These are phyloP conservation scores for Salmo trutta DNA, from an alignment of 2,797 vertebrate genomes.

Conservation along the genomic window DNA sequence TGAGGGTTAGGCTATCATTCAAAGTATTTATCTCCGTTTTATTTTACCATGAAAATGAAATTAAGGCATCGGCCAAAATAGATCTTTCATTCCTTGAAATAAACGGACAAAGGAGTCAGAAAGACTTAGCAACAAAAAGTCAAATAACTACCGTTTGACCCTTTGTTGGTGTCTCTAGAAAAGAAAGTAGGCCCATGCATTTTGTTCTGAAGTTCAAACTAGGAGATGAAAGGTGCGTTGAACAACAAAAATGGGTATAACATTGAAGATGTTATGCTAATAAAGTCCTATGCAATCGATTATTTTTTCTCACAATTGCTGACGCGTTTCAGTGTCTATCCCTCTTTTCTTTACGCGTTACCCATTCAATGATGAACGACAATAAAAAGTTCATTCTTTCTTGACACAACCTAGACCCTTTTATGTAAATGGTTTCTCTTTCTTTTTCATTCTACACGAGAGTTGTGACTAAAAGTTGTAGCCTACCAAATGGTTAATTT, in stretches of 20 bases:
- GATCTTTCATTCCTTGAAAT: slow-evolving; percentile 41
- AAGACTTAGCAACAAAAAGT: slow-evolving; percentile 4
- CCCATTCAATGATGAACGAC: slow-evolving; percentile 70
- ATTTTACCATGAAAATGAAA: slow-evolving; percentile 77
- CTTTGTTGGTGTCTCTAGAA: slow-evolving; percentile 6
- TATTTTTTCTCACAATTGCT: slow-evolving; percentile 55
- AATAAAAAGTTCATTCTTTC: slow-evolving; percentile 69
- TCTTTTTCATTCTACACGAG: slow-evolving; percentile 88
- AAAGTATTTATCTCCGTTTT: slow-evolving; percentile 70
- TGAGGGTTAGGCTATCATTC: slow-evolving; percentile 70
- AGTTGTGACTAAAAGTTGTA: slow-evolving; percentile 91
- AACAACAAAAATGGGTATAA: not conserved
- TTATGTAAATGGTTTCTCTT: slow-evolving; percentile 82
- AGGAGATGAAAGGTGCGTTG: not conserved
- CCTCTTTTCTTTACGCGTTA: slow-evolving; percentile 65
- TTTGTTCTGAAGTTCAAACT: not conserved
- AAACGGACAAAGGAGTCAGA: not conserved
- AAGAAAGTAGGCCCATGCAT: not conserved
- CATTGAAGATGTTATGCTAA: slow-evolving; percentile 43
- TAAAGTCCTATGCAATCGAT: slow-evolving; percentile 61
- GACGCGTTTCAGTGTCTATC: slow-evolving; percentile 71
- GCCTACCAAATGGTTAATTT: slow-evolving; percentile 93
- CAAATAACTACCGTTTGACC: slow-evolving; percentile 12
- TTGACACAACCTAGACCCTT: slow-evolving; percentile 74
- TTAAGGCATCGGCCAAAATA: slow-evolving; percentile 18